Evolutionary conservation across 2,888 invertebrate genomes (phyloP).

Genomic region (Aethes cnicana): DNA sequence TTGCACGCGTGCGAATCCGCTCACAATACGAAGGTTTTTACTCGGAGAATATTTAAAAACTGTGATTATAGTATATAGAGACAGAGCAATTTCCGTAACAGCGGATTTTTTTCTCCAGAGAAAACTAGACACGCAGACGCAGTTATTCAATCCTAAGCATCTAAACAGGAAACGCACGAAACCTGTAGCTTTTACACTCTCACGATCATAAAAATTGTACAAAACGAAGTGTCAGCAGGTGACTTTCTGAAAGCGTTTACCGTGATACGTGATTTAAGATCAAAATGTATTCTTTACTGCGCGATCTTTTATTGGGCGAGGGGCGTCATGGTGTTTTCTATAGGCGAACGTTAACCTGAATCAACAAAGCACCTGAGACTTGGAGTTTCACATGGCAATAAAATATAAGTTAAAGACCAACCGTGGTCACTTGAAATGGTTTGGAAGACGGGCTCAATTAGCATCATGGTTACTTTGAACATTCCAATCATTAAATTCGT

Average conservation of each 20-base stretch:
- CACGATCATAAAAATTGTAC: conserved; percentile 13
- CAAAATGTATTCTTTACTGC: conserved; percentile 40
- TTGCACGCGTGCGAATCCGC: conserved; percentile 30
- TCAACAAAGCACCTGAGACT: conserved; percentile 52
- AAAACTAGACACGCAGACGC: neutral
- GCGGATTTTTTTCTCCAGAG: neutral
- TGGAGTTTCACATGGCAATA: conserved; percentile 61
- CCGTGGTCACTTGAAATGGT: conserved; percentile 28
- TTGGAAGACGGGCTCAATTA: conserved; percentile 12
- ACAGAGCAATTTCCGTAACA: conserved; percentile 13
- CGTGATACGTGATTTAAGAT: conserved; percentile 45
- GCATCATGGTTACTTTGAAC: no score
- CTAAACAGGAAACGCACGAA: neutral
- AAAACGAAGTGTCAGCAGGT: conserved; percentile 19
- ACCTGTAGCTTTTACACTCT: neutral
- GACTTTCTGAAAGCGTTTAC: conserved; percentile 23
- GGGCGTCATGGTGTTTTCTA: conserved; percentile 35
- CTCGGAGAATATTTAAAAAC: conserved; percentile 11
- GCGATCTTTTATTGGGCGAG: conserved; percentile 40
- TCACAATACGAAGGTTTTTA: conserved; percentile 30
- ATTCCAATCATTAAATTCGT: no score
- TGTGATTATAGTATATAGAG: conserved; percentile 14
- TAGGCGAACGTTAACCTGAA: conserved; percentile 40
- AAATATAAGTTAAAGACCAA: conserved; percentile 47
- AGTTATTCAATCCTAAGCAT: conserved; percentile 3